phyloP scores from a whole-genome alignment of 2,888 invertebrate genomes.

The Agrenia bidenticulata region DNA sequence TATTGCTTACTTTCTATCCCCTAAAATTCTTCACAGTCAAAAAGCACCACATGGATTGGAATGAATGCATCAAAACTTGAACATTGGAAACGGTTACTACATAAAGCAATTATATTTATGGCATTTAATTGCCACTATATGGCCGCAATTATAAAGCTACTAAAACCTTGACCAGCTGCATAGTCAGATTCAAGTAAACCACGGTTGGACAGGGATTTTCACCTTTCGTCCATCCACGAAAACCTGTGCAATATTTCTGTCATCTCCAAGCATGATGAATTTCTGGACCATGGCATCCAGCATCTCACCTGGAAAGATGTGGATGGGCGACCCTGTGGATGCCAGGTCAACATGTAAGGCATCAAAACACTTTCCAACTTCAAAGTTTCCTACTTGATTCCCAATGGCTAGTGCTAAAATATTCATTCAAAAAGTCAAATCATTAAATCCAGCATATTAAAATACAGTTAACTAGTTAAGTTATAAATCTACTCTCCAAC shows the following conservation, averaged over 20 bases:
- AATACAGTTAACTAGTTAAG: no score
- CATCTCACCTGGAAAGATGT: conserved; percentile 56
- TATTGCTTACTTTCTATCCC: no score
- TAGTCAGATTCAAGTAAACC: no score
- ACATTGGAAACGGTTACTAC: no score
- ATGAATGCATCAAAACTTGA: no score
- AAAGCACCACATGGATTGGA: no score
- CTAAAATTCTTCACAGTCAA: no score
- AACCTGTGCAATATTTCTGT: conserved; percentile 74
- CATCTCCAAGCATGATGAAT: conserved; percentile 78
- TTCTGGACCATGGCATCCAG: conserved; percentile 68
- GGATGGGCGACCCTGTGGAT: conserved; percentile 55
- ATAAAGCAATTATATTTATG: no score
- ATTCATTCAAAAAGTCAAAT: conserved; percentile 26
- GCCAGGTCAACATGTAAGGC: conserved; percentile 74
- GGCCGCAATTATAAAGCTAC: no score
- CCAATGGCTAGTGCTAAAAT: conserved; percentile 71
- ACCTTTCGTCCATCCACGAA: conserved; percentile 71
- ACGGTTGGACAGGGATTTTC: conserved; percentile 50
- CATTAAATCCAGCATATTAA: conserved; percentile 3
- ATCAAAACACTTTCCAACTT: conserved; percentile 81
- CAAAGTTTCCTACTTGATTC: conserved; percentile 76
- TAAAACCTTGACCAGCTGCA: no score
- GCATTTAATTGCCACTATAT: no score
- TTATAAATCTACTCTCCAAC: no score